These are phyloP conservation scores for Clusia tigrina DNA, from an alignment of 2,888 invertebrate genomes.

Conservation along the genomic window DNA sequence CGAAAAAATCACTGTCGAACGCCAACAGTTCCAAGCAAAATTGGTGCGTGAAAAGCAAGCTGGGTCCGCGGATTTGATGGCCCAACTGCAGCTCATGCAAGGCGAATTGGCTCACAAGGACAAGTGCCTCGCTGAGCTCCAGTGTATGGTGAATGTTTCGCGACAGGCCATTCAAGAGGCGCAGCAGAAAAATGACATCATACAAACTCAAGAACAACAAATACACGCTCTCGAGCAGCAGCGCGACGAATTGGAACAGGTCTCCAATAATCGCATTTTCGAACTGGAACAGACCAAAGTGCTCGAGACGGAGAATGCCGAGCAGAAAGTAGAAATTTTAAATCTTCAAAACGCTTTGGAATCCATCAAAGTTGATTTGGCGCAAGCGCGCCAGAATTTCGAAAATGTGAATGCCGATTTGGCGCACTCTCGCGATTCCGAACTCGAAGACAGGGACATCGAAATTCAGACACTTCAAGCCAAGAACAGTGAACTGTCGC, in stretches of 20 bases:
- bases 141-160: constrained; percentile 52
- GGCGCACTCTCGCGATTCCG: constrained; percentile 42
- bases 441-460: constrained; percentile 51
- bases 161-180: constrained; percentile 52
- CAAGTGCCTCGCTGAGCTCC: constrained; percentile 57
- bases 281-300: constrained; percentile 59
- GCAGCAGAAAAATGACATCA: constrained; percentile 56
- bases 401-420: constrained; percentile 49
- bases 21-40: constrained; percentile 61
- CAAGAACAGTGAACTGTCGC: constrained; percentile 44
- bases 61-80: constrained; percentile 56
- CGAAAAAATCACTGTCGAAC: constrained; percentile 58
- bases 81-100: constrained; percentile 58
- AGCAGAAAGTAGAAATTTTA: constrained; percentile 58
- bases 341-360: constrained; percentile 62
- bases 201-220: constrained; percentile 55
- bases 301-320: constrained; percentile 55
- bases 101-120: constrained; percentile 59
- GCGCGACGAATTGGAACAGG: constrained; percentile 58
- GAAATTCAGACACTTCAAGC: constrained; percentile 42
- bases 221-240: constrained; percentile 55
- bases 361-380: constrained; percentile 52
- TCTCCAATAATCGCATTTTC: constrained; percentile 56
- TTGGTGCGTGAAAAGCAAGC: constrained; percentile 59
- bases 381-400: constrained; percentile 45